Evolutionary conservation across 2,888 invertebrate species (phyloP).

Genomic region (Heliconius ethilla): DNA sequence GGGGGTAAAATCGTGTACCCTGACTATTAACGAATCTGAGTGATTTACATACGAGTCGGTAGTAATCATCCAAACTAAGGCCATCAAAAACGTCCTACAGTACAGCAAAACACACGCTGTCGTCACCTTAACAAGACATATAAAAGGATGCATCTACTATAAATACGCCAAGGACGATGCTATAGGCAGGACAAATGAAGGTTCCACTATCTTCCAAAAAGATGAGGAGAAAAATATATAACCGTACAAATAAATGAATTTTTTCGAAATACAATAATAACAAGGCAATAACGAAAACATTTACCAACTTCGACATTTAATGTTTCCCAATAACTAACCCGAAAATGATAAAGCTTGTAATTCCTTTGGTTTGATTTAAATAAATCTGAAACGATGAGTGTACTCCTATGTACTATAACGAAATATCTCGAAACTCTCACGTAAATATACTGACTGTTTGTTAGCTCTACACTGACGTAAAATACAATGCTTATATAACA

Average conservation of each 20-base stretch:
- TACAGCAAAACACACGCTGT: too few relatives aligned
- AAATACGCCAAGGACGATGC: too few relatives aligned
- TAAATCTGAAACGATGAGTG: constrained; percentile 1
- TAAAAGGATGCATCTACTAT: too few relatives aligned
- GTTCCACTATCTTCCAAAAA: too few relatives aligned
- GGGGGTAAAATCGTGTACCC: too few relatives aligned
- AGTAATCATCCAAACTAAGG: too few relatives aligned
- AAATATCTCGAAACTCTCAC: constrained; percentile 14
- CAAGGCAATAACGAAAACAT: neutral
- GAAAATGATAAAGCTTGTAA: constrained; percentile 7
- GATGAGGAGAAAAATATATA: too few relatives aligned
- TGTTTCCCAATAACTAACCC: constrained; percentile 8
- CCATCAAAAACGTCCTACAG: too few relatives aligned
- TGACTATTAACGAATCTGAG: too few relatives aligned
- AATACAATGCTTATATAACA: constrained; percentile 13
- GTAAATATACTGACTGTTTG: neutral
- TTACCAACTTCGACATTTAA: neutral
- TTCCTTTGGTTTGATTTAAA: constrained; percentile 11
- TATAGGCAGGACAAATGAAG: too few relatives aligned
- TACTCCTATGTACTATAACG: neutral
- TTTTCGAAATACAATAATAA: neutral
- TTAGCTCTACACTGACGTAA: neutral
- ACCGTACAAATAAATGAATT: neutral
- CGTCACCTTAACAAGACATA: too few relatives aligned
- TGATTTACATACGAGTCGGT: too few relatives aligned